Conservation (phyloP, 1,140 invertebrate species). For the Sinonovacula constricta region DNA sequence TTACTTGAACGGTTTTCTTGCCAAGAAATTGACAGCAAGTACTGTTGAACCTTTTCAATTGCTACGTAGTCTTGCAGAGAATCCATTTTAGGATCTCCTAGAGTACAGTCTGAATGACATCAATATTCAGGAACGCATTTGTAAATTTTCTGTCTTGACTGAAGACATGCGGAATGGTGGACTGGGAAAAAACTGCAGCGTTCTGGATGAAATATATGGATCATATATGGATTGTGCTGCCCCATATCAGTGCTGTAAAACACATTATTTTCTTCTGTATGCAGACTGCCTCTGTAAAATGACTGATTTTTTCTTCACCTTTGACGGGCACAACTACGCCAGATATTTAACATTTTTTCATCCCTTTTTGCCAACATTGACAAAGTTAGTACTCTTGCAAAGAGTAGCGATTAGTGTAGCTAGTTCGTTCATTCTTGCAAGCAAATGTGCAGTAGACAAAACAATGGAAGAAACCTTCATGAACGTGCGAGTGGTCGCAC, state of each 20-base stretch:
- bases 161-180: constrained; percentile 3
- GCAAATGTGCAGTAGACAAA: constrained; percentile 55
- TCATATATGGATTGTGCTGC: constrained; percentile 47
- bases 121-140: neutral
- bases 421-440: constrained; percentile 56
- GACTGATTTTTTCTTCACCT: constrained; percentile 59
- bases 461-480: constrained; percentile 63
- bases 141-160: neutral
- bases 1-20: neutral
- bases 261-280: constrained; percentile 53
- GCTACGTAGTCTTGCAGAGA: neutral
- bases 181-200: constrained; percentile 50
- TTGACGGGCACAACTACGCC: constrained; percentile 59
- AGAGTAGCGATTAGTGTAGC: constrained; percentile 56
- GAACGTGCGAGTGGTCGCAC: constrained; percentile 3
- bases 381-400: constrained; percentile 30
- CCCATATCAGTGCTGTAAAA: constrained; percentile 53
- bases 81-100: neutral
- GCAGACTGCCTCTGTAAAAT: constrained; percentile 41
- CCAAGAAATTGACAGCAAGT: constrained; percentile 10
- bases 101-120: neutral
- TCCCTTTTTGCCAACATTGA: constrained; percentile 58
- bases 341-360: constrained; percentile 57
- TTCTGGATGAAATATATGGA: constrained; percentile 59
- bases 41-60: neutral